Base-by-base conservation (phyloP, 2,113 vertebrate species). In the Fregata magnificens region DNA sequence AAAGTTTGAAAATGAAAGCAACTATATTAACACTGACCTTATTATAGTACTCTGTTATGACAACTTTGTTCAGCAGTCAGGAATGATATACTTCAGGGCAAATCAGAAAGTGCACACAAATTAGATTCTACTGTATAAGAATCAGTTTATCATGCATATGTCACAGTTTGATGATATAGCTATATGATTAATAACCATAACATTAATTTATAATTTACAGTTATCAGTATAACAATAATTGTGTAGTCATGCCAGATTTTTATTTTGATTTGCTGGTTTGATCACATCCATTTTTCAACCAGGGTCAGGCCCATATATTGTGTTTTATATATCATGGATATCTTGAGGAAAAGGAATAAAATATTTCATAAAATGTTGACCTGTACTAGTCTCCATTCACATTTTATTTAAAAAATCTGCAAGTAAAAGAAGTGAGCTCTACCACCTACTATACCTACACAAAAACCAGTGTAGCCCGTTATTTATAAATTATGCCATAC, bases 121-220 rank as follows among this genome's bases (percentile, higher is more conserved):
- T 95, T 94, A 89, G 79, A 74, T 89, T 96, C 62, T 61, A n/a
- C 52, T 65, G 49, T 56, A 42, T 73, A 72, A 88, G 52, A 91
- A 93, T 93, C 70, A 88, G 82, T 94, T 96, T 82, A 77, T 95
- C 80, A 94, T 82, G 81, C 81, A n/a, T 63, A 19, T 87, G 70
- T 85, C 78, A 95, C 49, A 76, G 70, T 62, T 59, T 69, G 87
- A 78, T 85, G 88, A 78, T 84, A 90, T 4, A 88, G 74, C 61
- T 72, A 21, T 74, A 88, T 88, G 67, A 95, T 93, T 92, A 95
- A 93, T 78, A 95, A 40, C 61, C 36, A 56, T 59, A 89, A 85
- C 65, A 87, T 89, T 79, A 40, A 84, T 94, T 79, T 76, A 72
- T 82, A 82, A 91, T 94, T 87, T 92, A 53, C 34, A 86, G 55